Evolutionary conservation across 2,797 vertebrate genomes (phyloP), one percentile per base, ranked within the genome.

Genomic region (Oreochromis grahami): DNA sequence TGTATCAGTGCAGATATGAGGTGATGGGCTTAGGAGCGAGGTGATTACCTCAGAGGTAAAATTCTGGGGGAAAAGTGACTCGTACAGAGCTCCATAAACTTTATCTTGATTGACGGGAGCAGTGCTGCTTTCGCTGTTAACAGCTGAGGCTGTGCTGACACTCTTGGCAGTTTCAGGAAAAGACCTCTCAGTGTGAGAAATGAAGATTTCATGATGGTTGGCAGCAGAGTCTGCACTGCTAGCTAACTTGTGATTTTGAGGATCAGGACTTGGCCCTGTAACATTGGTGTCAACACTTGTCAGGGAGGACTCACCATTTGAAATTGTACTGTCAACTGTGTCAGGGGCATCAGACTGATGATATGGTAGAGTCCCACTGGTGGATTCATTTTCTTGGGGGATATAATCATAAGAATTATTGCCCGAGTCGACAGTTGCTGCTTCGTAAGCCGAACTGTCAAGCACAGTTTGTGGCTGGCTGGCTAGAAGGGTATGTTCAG

Each of bases 21-120:
- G 12, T 2, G 76, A 34, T 12, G 11, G 21, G 12, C 24, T 77
- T 2, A 84, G 43, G 6, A 76, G 6, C 0, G 92, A 79, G 2
- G 91, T 60, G 8, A 68, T 3, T 2, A 86, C 10, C 10, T 86
- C 87, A 0, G 87, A 81, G 74, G 17, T 77, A 19, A 94, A 94
- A 45, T 19, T 88, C 50, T 52, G 63, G 1, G 93, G 92, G 51
- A 94, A 88, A 7, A 93, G 84, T 1, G 94, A 91, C 0, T 91
- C 86, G 7, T 90, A 92, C 76, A 94, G 19, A 3, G 34, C 84
- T 55, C 74, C 88, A 7, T 89, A 93, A 38, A 89, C 65, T 1
- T 3, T 12, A 1, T 60, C 11, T 19, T 80, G 55, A 19, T 34
- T 52, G 55, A 17, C 74, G 19, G 84, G 76, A 19, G 1, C 5